A percentile compares a stretch with the other conserved stretches of the same genome.
phyloP scores from a whole-genome alignment of 92 coral and sea anemone species.

The Zoanthus solanderi region DNA sequence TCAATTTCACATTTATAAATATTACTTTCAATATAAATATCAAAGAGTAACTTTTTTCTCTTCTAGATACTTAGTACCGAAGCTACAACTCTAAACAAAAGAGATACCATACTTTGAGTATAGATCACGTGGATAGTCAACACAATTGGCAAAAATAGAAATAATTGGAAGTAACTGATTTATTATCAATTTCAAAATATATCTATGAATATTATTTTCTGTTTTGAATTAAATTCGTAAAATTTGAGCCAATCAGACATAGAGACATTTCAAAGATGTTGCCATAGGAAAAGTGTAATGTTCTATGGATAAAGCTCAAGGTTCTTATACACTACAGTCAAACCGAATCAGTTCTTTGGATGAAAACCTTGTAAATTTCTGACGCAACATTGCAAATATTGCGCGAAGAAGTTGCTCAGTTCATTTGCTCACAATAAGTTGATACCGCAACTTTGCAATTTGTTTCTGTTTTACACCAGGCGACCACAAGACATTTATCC shows the following conservation, averaged over 20 bases:
- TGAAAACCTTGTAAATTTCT: too few relatives aligned
- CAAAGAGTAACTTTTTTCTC: not conserved
- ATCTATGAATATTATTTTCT: not conserved
- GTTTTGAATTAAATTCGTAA: not conserved
- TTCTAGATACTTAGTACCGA: not conserved
- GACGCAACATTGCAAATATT: too few relatives aligned
- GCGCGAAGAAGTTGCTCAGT: too few relatives aligned
- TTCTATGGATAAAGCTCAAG: not conserved
- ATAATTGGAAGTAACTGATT: not conserved
- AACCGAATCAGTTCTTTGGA: not conserved
- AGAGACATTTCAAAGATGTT: not conserved
- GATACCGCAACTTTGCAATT: too few relatives aligned
- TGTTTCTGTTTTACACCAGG: too few relatives aligned
- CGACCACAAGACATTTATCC: too few relatives aligned
- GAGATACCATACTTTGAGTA: not conserved
- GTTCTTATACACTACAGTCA: not conserved
- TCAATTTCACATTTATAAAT: not conserved
- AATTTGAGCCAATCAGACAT: too few relatives aligned
- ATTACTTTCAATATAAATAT: conserved; percentile 9
- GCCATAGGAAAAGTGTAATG: not conserved
- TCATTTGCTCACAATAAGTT: too few relatives aligned
- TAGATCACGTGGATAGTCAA: not conserved
- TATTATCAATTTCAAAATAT: not conserved
- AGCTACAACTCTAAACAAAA: not conserved
- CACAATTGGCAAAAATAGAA: not conserved